Evolutionary conservation across 2,888 invertebrate genomes (phyloP).

Genomic region (Folsomia candida): DNA sequence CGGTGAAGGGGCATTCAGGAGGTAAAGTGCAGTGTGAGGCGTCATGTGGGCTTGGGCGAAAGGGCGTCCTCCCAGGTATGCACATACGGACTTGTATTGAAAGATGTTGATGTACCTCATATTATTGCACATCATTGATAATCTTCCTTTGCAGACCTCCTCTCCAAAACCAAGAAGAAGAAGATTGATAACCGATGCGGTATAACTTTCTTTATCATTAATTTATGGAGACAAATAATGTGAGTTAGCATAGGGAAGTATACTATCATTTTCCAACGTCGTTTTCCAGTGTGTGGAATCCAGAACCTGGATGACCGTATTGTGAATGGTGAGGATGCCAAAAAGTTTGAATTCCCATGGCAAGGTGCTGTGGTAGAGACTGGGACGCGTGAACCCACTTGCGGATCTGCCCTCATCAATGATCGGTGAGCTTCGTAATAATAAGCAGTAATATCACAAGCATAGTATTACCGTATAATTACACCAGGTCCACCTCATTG

Average conservation of each 20-base stretch:
- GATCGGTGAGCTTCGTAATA: neutral
- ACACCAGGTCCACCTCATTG: too few species aligned
- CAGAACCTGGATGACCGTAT: conserved; percentile 27
- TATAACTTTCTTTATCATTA: neutral
- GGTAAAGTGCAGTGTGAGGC: conserved; percentile 8
- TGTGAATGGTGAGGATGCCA: conserved; percentile 29
- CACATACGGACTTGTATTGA: too few species aligned
- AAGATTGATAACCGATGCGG: neutral
- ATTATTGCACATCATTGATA: too few species aligned
- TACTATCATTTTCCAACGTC: neutral
- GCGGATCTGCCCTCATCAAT: conserved; percentile 15
- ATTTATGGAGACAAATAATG: too few species aligned
- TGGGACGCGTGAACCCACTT: conserved; percentile 19
- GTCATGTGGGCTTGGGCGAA: neutral
- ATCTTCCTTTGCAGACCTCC: conserved; percentile 3
- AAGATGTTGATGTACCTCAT: too few species aligned
- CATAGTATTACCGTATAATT: neutral
- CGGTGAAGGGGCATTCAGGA: neutral
- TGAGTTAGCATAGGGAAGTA: too few species aligned
- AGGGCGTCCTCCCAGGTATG: too few species aligned
- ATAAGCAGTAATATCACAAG: neutral
- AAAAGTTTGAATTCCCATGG: conserved; percentile 41
- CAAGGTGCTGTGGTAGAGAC: conserved; percentile 27
- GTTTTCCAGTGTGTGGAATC: conserved; percentile 31
- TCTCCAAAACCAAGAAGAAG: conserved; percentile 3